Percentiles rank a stretch among this genome's conserved stretches.
phyloP scores from a whole-genome alignment of 2,797 vertebrate species.

The Mastacembelus armatus region DNA sequence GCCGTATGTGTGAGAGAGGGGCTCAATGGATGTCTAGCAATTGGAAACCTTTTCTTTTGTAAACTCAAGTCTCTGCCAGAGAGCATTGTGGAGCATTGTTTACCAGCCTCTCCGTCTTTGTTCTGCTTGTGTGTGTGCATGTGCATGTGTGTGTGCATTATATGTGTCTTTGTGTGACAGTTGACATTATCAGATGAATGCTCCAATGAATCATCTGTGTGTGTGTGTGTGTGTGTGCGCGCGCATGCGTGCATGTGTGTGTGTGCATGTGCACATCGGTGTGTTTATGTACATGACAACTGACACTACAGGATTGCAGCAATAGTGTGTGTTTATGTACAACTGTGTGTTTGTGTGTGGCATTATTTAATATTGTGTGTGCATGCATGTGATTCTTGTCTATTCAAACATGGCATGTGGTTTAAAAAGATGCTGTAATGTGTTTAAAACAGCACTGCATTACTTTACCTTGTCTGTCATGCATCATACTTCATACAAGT shows the following conservation, averaged over 20 bases:
- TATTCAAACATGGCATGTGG: slow-evolving; percentile 35
- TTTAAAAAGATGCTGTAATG: slow-evolving; percentile 32
- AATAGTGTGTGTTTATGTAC: not conserved
- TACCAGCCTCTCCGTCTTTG: slow-evolving; percentile 75
- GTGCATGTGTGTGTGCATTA: slow-evolving; percentile 31
- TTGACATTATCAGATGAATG: slow-evolving; percentile 80
- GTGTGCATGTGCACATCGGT: not conserved
- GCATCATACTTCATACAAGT: not conserved
- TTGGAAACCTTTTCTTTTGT: slow-evolving; percentile 82
- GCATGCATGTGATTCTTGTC: slow-evolving; percentile 43
- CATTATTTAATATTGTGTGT: slow-evolving; percentile 54
- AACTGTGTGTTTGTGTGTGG: slow-evolving; percentile 39
- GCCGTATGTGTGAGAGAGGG: slow-evolving; percentile 34
- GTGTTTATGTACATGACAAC: slow-evolving; percentile 52
- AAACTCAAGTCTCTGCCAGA: slow-evolving; percentile 74
- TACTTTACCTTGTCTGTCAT: slow-evolving; percentile 5
- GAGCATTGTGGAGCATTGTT: slow-evolving; percentile 81
- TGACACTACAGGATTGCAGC: slow-evolving; percentile 69
- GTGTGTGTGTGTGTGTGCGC: slow-evolving; percentile 37
- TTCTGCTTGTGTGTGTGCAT: slow-evolving; percentile 55
- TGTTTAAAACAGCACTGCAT: slow-evolving; percentile 10
- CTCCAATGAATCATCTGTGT: slow-evolving; percentile 54
- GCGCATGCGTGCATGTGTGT: slow-evolving; percentile 11
- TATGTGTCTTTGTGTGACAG: slow-evolving; percentile 62
- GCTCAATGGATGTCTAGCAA: slow-evolving; percentile 79